Conservation (phyloP, 2,888 invertebrate genomes). For the Ennomos fuscantarius region DNA sequence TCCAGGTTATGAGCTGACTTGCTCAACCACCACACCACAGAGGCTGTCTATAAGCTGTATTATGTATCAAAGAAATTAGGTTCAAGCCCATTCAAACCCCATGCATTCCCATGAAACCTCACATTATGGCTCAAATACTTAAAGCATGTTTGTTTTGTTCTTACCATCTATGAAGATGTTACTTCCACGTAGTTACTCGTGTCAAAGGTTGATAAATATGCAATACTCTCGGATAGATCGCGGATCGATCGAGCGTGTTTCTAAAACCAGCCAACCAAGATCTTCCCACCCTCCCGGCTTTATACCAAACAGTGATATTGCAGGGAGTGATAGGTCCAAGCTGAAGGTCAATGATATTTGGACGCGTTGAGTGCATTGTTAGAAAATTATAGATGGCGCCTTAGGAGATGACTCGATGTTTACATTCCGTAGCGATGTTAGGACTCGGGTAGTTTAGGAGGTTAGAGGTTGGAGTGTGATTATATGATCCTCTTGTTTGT, state of each 20-base stretch:
- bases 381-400: conserved; percentile 85
- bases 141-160: conserved; percentile 72
- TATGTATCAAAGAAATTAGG: no score
- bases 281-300: conserved; percentile 35
- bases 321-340: conserved; percentile 27
- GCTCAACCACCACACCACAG: no score
- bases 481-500: conserved; percentile 75
- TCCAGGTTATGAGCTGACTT: no score
- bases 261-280: conserved; percentile 51
- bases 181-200: conserved; percentile 79
- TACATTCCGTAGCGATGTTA: conserved; percentile 79
- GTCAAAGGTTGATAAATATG: conserved; percentile 86
- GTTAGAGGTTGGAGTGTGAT: conserved; percentile 77
- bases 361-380: conserved; percentile 74
- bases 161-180: conserved; percentile 78
- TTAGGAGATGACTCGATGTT: conserved; percentile 79
- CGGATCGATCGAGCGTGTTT: conserved; percentile 78
- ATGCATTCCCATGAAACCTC: conserved; percentile 49
- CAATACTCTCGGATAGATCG: conserved; percentile 79
- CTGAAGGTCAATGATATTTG: conserved; percentile 52
- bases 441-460: conserved; percentile 74
- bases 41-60: no score
- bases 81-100: background rate
- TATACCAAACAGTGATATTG: conserved; percentile 6
- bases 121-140: conserved; percentile 42